Evolutionary conservation across 1,140 invertebrate species (phyloP).

Genomic region (Drosophila busckii): DNA sequence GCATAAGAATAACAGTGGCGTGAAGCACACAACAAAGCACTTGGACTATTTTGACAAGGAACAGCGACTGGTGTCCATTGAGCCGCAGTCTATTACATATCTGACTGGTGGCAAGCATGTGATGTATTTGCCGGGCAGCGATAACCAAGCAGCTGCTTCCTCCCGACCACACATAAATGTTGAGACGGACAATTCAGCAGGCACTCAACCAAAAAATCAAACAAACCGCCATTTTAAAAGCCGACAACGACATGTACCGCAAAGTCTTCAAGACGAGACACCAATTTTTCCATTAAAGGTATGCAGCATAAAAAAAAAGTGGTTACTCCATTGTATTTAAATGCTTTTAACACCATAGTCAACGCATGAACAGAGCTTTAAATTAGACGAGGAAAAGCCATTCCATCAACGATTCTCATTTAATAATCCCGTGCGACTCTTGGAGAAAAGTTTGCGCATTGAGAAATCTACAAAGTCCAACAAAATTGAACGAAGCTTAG

Average conservation of each 20-base stretch:
- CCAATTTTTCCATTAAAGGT: conserved; percentile 36
- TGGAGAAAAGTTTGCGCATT: conserved; percentile 86
- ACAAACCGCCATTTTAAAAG: conserved; percentile 75
- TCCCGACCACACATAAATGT: background rate
- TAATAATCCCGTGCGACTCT: conserved; percentile 88
- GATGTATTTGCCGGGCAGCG: conserved; percentile 87
- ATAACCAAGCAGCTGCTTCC: conserved; percentile 3
- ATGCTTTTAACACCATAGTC: conserved; percentile 5
- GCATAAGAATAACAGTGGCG: conserved; percentile 24
- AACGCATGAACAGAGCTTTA: conserved; percentile 2
- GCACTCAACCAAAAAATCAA: conserved; percentile 1
- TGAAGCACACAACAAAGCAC: conserved; percentile 15
- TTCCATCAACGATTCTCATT: conserved; percentile 85
- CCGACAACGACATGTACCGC: conserved; percentile 28
- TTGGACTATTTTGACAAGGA: conserved; percentile 12
- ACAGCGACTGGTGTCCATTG: conserved; percentile 20
- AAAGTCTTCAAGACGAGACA: conserved; percentile 42
- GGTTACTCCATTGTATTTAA: background rate
- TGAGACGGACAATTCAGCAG: conserved; percentile 3
- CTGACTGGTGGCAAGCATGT: conserved; percentile 82
- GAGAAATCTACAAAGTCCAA: conserved; percentile 87
- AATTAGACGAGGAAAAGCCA: conserved; percentile 27
- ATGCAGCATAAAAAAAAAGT: background rate
- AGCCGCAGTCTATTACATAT: conserved; percentile 44
- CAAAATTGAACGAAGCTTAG: conserved; percentile 87